Conservation (phyloP, 2,113 vertebrate genomes). For the Telmatochromis sp. region DNA sequence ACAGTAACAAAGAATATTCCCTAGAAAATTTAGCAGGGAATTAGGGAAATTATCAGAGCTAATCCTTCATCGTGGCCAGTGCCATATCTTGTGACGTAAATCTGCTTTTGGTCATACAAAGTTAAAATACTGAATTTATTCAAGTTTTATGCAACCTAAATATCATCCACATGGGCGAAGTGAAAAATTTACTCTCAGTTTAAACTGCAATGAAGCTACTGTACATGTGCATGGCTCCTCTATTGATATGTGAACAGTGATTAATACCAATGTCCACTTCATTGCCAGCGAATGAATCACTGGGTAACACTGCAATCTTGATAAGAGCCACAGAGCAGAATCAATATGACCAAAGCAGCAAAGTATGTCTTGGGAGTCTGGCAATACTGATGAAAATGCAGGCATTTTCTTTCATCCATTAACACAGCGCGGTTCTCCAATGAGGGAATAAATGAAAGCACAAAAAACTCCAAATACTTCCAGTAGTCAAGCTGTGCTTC, state of each 20-base stretch:
- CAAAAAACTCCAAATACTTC: constrained; percentile 4
- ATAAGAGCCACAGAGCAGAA: constrained; percentile 64
- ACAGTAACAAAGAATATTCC: not conserved
- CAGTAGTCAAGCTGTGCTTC: not conserved
- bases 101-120: not conserved
- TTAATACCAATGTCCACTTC: constrained; percentile 58
- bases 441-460: constrained; percentile 24
- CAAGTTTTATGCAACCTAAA: not conserved
- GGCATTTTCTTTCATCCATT: constrained; percentile 52
- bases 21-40: not conserved
- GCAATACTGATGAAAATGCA: constrained; percentile 54
- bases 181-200: constrained; percentile 12
- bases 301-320: constrained; percentile 61
- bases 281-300: constrained; percentile 56
- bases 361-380: constrained; percentile 47
- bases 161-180: not conserved
- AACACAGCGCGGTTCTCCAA: constrained; percentile 39
- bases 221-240: constrained; percentile 24
- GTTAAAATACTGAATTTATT: not conserved
- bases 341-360: constrained; percentile 56
- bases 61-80: not conserved
- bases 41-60: not conserved
- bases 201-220: constrained; percentile 36
- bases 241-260: constrained; percentile 58
- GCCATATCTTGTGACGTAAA: not conserved